These are phyloP conservation scores for Zaprionus lachaisei DNA, from an alignment of 1,140 invertebrate genomes.

Conservation along the genomic window DNA sequence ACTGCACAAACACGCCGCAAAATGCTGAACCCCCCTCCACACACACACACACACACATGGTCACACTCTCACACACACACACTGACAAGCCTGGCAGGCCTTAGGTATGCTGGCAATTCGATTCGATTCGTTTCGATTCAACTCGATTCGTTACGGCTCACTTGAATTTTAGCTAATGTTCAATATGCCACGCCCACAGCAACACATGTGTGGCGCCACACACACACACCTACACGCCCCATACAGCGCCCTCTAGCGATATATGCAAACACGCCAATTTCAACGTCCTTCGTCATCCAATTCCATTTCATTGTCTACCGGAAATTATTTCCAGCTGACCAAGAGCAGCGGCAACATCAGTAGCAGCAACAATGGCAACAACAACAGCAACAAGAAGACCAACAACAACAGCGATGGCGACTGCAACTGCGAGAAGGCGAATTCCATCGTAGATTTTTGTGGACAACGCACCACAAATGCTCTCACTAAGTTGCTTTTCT, in stretches of 20 bases:
- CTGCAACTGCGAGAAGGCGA: no score
- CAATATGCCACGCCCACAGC: conserved; percentile 74
- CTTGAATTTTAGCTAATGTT: conserved; percentile 83
- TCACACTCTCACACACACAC: conserved; percentile 3
- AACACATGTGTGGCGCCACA: neutral
- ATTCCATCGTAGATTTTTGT: no score
- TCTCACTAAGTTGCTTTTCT: no score
- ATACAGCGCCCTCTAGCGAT: conserved; percentile 31
- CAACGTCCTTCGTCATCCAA: conserved; percentile 42
- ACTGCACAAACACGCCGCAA: conserved; percentile 82
- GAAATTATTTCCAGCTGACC: conserved; percentile 75
- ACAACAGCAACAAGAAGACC: no score
- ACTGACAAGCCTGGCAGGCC: neutral
- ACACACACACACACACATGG: conserved; percentile 27
- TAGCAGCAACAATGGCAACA: neutral
- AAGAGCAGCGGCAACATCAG: conserved; percentile 35
- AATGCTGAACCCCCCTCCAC: conserved; percentile 57
- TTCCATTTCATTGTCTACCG: conserved; percentile 67
- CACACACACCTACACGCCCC: neutral
- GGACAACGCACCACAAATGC: no score
- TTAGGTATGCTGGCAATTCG: conserved; percentile 37
- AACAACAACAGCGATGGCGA: no score
- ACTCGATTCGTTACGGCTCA: conserved; percentile 79
- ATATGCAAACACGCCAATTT: conserved; percentile 80
- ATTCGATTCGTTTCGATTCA: conserved; percentile 57